Conservation (phyloP, 2,113 vertebrate species). For the Rafetus swinhoei region DNA sequence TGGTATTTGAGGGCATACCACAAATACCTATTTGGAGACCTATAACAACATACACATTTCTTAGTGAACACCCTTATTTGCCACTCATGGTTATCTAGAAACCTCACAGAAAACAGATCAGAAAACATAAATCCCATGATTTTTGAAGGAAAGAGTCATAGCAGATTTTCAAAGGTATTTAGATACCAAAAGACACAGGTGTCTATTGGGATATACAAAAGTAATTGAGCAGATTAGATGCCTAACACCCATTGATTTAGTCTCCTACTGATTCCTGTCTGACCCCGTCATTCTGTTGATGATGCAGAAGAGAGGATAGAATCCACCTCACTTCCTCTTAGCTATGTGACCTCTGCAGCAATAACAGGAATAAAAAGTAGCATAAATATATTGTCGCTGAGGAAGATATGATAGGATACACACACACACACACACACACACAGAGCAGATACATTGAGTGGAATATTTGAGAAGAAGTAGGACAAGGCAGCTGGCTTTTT, state of each 20-base stretch:
- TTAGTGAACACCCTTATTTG: background rate
- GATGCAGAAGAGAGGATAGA: background rate
- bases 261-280: background rate
- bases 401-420: background rate
- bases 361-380: conserved; percentile 20
- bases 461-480: background rate
- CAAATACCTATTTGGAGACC: background rate
- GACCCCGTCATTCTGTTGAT: conserved; percentile 31
- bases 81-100: background rate
- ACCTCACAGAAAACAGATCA: background rate
- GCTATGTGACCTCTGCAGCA: background rate
- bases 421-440: background rate
- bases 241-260: background rate
- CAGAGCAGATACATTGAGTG: conserved; percentile 15
- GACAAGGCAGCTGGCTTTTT: background rate
- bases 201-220: background rate
- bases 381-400: background rate
- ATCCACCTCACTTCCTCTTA: background rate
- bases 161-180: background rate
- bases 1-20: background rate
- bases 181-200: background rate
- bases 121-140: background rate
- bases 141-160: conserved; percentile 13
- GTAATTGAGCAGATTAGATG: background rate
- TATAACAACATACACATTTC: background rate